Conservation (phyloP, 2,797 vertebrate species). For the Onychomys arenicola region DNA sequence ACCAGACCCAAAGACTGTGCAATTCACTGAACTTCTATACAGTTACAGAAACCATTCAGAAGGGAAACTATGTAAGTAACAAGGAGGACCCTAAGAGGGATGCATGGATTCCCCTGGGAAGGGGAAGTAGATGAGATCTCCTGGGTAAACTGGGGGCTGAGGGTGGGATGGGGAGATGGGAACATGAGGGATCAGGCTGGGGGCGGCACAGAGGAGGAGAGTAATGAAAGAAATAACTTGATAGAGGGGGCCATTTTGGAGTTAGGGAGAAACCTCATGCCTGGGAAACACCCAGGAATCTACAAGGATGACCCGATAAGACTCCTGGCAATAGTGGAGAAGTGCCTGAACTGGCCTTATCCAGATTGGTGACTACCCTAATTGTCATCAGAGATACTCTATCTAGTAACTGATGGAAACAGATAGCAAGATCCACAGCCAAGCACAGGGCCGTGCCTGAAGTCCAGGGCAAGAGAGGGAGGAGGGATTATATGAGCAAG, state of each 20-base stretch:
- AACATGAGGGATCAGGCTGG: not conserved
- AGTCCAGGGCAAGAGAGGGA: not conserved
- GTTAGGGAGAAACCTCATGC: not conserved
- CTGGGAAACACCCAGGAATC: not conserved
- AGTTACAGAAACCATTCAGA: not conserved
- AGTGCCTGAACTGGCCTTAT: not conserved
- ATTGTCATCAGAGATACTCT: not conserved
- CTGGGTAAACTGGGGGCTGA: not conserved
- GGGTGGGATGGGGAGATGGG: too few relatives aligned
- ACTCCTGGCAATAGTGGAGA: not conserved
- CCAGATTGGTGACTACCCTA: not conserved
- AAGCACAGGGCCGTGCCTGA: not conserved
- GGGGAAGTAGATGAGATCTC: too few relatives aligned
- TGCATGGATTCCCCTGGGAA: not conserved
- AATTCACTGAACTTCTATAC: not conserved
- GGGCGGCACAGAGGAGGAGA: not conserved
- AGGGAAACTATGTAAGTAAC: not conserved
- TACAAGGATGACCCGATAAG: not conserved
- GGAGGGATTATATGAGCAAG: not conserved
- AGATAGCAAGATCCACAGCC: not conserved
- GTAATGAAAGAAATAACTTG: not conserved
- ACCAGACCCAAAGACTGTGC: not conserved
- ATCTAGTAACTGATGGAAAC: not conserved
- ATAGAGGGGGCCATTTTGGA: not conserved
- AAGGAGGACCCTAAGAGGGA: not conserved